Conservation (phyloP, 2,888 invertebrate species). For the Sicus ferrugineus region DNA sequence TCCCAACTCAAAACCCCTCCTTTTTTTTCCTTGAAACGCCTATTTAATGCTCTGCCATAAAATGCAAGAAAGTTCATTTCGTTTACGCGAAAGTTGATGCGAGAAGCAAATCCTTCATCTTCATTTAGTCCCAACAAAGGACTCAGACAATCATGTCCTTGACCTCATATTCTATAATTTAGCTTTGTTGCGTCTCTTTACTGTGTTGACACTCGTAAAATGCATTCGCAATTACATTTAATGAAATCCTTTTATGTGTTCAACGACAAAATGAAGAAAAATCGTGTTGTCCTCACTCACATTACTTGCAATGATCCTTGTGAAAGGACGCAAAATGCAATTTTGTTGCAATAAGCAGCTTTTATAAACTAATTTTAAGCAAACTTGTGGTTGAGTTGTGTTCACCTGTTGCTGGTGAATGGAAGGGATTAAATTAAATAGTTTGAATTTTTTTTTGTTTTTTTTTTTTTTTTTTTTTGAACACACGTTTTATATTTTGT, state of each 20-base stretch:
- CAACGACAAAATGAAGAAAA: background rate
- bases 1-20: too few relatives aligned
- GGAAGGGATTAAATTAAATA: too few relatives aligned
- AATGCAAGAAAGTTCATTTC: background rate
- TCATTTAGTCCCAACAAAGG: background rate
- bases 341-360: too few relatives aligned
- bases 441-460: too few relatives aligned
- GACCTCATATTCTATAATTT: conserved; percentile 46
- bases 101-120: background rate
- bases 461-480: too few relatives aligned
- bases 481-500: too few relatives aligned
- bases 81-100: background rate
- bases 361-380: too few relatives aligned
- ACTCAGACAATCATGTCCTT: conserved; percentile 53
- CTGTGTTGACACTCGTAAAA: background rate
- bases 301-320: background rate
- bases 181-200: too few relatives aligned
- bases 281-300: background rate
- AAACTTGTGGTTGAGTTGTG: too few relatives aligned
- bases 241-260: background rate
- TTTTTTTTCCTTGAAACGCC: too few relatives aligned
- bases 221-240: background rate
- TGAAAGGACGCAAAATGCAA: too few relatives aligned
- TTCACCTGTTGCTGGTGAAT: too few relatives aligned
- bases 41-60: background rate